phyloP scores from a whole-genome alignment of 2,797 vertebrate species.

The Apodemus agrarius region DNA sequence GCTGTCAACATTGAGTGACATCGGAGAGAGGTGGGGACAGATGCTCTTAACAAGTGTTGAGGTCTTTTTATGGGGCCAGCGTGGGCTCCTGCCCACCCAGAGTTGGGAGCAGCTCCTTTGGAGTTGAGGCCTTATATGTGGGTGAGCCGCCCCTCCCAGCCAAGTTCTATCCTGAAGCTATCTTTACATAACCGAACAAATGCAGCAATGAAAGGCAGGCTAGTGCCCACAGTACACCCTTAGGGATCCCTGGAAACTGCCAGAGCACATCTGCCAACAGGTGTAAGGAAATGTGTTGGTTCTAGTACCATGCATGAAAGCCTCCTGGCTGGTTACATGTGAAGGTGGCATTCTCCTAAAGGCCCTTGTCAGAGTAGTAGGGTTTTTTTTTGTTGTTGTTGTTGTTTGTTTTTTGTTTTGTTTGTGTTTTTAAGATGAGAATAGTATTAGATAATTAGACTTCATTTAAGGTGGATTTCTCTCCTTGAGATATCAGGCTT shows the following conservation, averaged over 20 bases:
- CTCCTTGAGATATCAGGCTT: background rate
- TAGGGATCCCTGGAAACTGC: accelerated
- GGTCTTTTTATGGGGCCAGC: background rate
- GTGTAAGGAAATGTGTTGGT: background rate
- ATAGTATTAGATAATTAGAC: background rate
- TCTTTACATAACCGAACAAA: background rate
- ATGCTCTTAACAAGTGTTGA: background rate
- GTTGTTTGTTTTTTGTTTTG: background rate
- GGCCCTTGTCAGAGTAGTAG: background rate
- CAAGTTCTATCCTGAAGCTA: background rate
- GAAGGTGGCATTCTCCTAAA: background rate
- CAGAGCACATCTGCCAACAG: background rate
- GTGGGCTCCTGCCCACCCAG: background rate
- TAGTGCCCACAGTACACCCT: too few species aligned
- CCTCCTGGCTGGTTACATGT: background rate
- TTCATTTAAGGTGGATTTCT: background rate
- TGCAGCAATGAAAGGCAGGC: background rate
- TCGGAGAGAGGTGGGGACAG: too few species aligned
- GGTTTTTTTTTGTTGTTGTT: too few species aligned
- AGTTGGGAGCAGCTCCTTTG: background rate
- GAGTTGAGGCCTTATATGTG: background rate
- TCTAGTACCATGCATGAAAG: background rate
- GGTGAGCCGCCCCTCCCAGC: background rate
- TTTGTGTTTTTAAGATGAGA: background rate
- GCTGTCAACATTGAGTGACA: background rate